Evolutionary conservation across 2,888 invertebrate genomes (phyloP), one percentile per base, ranked within the genome.

Genomic region (Punctoribates punctum): DNA sequence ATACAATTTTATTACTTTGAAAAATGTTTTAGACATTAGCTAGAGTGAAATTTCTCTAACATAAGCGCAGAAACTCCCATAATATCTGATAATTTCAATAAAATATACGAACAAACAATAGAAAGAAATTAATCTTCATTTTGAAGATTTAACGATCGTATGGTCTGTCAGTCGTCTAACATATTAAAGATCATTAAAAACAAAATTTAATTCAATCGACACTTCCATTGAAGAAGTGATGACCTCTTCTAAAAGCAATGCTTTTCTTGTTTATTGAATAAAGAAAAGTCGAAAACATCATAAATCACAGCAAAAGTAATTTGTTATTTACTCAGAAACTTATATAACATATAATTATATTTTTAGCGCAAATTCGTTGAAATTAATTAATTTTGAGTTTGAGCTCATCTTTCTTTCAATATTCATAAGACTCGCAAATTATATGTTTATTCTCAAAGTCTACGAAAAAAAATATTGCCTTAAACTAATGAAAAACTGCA

Each of bases 301-400:
- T 57, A 57, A 57, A 57, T 57, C 57, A 57, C 25, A 25, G 23
- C 23, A 57, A 57, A 57, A 54, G 6, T 57, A 13, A 13, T 23
- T 57, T 57, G 23, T 57, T 25, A 34, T 51, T n/a, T 51, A 51
- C 15, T 51, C 13, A 51, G 51, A 51, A n/a, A 13, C 9, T 34
- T 20, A 13, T 29, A 15, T 17, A 65, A 65, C 34, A 65, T 65
- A 65, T 65, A 27, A 65, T 65, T 65, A 65, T 65, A 65, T 38
- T 65, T 34, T 65, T 65, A 65, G 29, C 57, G 25, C 57, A 25
- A 57, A 54, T n/a, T n/a, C n/a, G n/a, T 34, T 1, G 34, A 34
- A 34, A 65, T 65, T 65, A 65, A 65, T 65, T 65, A 65, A 34
- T 65, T 13, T 65, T 34, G 1, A 34, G 65, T 34, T 57, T 20